Base-by-base conservation (phyloP, 2,113 vertebrate species). In the Dipodomys merriami region DNA sequence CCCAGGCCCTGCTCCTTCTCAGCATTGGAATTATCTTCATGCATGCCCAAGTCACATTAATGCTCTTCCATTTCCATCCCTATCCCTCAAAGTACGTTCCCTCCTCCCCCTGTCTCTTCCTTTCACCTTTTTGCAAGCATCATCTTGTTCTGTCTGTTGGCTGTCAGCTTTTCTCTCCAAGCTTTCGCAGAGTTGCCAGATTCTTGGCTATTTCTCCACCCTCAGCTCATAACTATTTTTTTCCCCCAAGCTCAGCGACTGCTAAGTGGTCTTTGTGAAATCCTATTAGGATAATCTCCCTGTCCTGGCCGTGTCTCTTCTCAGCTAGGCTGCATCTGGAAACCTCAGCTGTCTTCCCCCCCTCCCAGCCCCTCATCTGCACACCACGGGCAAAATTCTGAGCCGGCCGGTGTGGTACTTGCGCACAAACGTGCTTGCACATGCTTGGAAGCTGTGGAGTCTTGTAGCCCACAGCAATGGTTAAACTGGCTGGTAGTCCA, bases 241-340 rank as follows among this genome's bases (percentile, higher is more conserved):
- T 88, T 25, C 90, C 73, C 88, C 8, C 4, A 9, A 96, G 96
- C 94, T 96, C 91, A 91, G 94, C 0, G 2, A 95, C 67, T 90
- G 79, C 33, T 95, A 96, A 95, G 94, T 95, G 95, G 93, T 93
- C 94, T 96, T 94, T 95, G 79, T 88, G 88, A 97, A 97, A 95
- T 94, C 93, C 95, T 96, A 95, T 97, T 97, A 96, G 91, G 87
- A 90, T 96, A 95, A 97, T 95, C 94, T 95, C 90, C 90, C 85
- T 71, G 44, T 84, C 84, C 88, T 71, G 44, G 81, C 81, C 4
- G 0, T 73, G 90, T 86, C 90, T 95, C 92, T 82, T 94, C 95
- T 90, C 90, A 80, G 78, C 68, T 90, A 83, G 78, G 35, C 69
- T 94, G 93, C 87, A 67, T 95, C 87, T 96, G 60, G 84, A 85